Evolutionary conservation across 2,113 vertebrate species (phyloP).

Genomic region (Bagarius yarrelli): DNA sequence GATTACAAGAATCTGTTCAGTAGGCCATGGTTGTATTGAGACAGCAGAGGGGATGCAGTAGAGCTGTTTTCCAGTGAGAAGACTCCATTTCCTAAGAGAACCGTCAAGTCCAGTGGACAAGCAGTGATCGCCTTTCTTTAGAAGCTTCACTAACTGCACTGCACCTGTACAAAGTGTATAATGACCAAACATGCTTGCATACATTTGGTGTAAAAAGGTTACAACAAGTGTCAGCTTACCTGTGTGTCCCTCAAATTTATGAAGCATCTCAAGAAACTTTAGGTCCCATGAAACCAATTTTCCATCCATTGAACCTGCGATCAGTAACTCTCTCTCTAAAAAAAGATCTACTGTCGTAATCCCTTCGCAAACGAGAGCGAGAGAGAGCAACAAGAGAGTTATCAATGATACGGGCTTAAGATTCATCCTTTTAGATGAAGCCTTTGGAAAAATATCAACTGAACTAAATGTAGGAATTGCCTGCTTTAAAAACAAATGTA

Average conservation of each 20-base stretch:
- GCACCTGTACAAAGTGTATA: conserved; percentile 59
- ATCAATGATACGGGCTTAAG: neutral
- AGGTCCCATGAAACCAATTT: conserved; percentile 69
- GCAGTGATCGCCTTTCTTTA: conserved; percentile 60
- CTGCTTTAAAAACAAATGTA: neutral
- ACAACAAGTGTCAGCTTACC: conserved; percentile 43
- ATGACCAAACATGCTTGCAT: neutral
- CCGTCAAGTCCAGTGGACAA: conserved; percentile 73
- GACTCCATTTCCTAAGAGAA: conserved; percentile 71
- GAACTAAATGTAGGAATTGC: neutral
- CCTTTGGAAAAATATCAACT: neutral
- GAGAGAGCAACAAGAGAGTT: neutral
- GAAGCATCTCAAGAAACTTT: conserved; percentile 63
- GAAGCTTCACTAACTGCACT: conserved; percentile 64
- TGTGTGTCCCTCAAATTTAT: conserved; percentile 70
- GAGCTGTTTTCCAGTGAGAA: conserved; percentile 67
- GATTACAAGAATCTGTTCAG: conserved; percentile 61
- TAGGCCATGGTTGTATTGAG: conserved; percentile 47
- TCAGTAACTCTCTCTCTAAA: conserved; percentile 62
- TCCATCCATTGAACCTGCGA: conserved; percentile 73
- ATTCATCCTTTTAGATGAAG: neutral
- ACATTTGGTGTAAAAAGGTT: neutral
- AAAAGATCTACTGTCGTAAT: conserved; percentile 69
- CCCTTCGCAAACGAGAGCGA: conserved; percentile 55
- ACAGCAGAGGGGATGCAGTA: conserved; percentile 60